These are phyloP conservation scores for Engystomops pustulosus DNA, from an alignment of 2,113 vertebrate species.

Conservation along the genomic window DNA sequence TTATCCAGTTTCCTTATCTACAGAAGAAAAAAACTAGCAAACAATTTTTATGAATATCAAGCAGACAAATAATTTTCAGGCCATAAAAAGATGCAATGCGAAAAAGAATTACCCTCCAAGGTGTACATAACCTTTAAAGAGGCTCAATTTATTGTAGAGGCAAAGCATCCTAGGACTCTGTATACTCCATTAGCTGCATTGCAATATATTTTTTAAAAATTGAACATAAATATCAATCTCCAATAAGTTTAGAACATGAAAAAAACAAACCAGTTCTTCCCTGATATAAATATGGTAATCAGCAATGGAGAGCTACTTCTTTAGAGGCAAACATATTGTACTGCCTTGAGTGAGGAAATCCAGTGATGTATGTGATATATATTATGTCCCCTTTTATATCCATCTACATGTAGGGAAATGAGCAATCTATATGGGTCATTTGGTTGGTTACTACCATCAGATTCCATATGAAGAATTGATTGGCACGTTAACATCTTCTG, in stretches of 20 bases:
- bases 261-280: not conserved
- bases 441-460: slow-evolving; percentile 14
- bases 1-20: too few relatives aligned
- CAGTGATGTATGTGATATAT: not conserved
- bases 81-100: too few relatives aligned
- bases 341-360: not conserved
- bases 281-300: not conserved
- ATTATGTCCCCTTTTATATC: not conserved
- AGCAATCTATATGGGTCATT: slow-evolving; percentile 47
- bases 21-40: too few relatives aligned
- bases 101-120: too few relatives aligned
- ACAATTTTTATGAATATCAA: too few relatives aligned
- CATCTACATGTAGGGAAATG: slow-evolving; percentile 23
- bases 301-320: not conserved
- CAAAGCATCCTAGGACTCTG: not conserved
- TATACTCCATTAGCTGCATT: not conserved
- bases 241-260: not conserved
- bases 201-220: not conserved
- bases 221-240: not conserved
- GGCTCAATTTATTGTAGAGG: not conserved
- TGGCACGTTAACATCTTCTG: slow-evolving; percentile 27
- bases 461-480: slow-evolving; percentile 41
- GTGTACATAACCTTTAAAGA: too few relatives aligned
- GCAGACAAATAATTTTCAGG: too few relatives aligned
- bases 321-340: not conserved